These are phyloP conservation scores for Osmerus mordax DNA, from an alignment of 2,113 vertebrate species.

Conservation along the genomic window DNA sequence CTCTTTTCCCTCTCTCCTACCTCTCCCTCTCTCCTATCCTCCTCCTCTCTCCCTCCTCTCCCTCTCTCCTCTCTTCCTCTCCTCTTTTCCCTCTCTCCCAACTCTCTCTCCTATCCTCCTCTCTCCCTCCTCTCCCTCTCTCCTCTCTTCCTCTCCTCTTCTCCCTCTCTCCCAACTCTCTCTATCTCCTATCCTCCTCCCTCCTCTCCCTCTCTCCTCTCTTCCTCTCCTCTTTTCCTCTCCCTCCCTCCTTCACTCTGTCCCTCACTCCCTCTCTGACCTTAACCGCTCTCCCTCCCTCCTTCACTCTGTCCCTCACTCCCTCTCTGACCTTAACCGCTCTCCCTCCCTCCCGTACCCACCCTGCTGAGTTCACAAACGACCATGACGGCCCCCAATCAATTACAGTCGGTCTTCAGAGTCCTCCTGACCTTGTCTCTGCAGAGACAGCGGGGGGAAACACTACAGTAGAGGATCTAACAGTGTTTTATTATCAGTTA, in stretches of 20 bases:
- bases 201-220: too few relatives aligned
- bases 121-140: slow-evolving; percentile 22
- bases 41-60: too few relatives aligned
- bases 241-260: slow-evolving; percentile 12
- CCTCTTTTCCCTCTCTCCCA: neutral
- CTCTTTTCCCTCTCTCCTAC: too few relatives aligned
- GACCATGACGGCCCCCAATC: slow-evolving; percentile 29
- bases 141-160: neutral
- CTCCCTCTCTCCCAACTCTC: neutral
- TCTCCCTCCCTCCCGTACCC: slow-evolving; percentile 20
- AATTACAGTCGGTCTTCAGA: slow-evolving; percentile 37
- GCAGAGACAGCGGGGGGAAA: neutral
- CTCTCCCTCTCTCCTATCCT: too few relatives aligned
- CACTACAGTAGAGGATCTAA: too few relatives aligned
- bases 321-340: slow-evolving; percentile 19
- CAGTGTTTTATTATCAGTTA: too few relatives aligned
- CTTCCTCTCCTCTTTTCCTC: too few relatives aligned
- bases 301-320: slow-evolving; percentile 31
- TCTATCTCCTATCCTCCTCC: neutral
- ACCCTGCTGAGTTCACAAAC: slow-evolving; percentile 46
- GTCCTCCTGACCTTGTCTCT: slow-evolving; percentile 35
- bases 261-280: slow-evolving; percentile 20
- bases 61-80: neutral
- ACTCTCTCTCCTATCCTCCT: neutral
- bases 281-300: slow-evolving; percentile 21